These are phyloP conservation scores for Halisarca cf. caerulea DNA, from an alignment of 37 sponge, comb jelly and placozoan species.

Conservation along the genomic window DNA sequence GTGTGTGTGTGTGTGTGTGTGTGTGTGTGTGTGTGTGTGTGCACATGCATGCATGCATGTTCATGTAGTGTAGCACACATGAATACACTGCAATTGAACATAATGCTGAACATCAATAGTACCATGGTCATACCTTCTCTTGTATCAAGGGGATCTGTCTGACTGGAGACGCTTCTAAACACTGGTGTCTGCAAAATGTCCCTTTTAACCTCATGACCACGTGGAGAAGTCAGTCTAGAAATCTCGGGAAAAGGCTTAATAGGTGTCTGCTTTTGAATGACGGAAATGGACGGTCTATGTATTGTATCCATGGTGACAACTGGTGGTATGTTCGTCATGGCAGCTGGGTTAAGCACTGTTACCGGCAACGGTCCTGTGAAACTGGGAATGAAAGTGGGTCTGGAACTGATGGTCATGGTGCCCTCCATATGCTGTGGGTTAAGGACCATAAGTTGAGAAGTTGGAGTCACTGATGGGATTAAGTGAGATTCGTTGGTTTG, in stretches of 20 bases:
- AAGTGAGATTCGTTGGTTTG: background rate
- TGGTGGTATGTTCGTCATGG: background rate
- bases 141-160: constrained; percentile 10
- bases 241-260: background rate
- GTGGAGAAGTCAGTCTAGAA: background rate
- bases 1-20: no score
- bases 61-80: no score
- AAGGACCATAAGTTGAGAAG: background rate
- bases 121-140: background rate
- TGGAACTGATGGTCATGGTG: background rate
- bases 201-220: background rate
- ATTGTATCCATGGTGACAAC: constrained; percentile 11
- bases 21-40: no score
- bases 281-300: background rate
- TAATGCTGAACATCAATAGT: no score
- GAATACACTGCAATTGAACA: no score
- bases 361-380: background rate
- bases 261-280: constrained; percentile 5
- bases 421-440: background rate
- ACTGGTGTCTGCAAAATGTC: background rate
- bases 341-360: background rate
- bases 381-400: constrained; percentile 8
- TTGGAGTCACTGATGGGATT: background rate
- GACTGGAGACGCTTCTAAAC: background rate
- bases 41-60: no score